Evolutionary conservation across 2,113 vertebrate genomes (phyloP).

Genomic region (Gracilinanus agilis): DNA sequence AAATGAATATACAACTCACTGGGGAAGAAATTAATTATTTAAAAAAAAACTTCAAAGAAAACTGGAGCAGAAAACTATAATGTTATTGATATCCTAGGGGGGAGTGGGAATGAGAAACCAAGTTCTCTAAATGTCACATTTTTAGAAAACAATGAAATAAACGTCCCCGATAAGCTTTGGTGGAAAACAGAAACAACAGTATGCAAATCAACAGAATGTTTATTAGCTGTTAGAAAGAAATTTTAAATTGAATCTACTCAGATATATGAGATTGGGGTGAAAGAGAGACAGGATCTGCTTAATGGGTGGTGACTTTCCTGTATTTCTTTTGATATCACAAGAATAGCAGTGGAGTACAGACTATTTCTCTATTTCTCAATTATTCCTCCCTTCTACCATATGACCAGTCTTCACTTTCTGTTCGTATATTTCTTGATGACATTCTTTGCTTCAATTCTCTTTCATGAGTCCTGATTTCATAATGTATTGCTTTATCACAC

Average conservation of each 20-base stretch:
- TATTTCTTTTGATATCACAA: background rate
- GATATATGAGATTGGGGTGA: background rate
- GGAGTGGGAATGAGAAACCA: background rate
- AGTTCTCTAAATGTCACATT: background rate
- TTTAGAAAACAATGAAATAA: background rate
- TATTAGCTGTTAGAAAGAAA: background rate
- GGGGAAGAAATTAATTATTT: background rate
- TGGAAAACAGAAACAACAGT: background rate
- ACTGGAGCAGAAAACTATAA: background rate
- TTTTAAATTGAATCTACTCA: background rate
- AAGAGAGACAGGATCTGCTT: background rate
- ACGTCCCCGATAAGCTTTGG: background rate
- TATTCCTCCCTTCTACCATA: background rate
- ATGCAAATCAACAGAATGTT: background rate
- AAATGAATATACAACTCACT: background rate
- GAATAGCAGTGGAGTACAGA: background rate
- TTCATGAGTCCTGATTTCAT: background rate
- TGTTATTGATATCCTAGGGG: background rate
- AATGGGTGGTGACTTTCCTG: background rate
- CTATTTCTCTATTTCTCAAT: background rate
- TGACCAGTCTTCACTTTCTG: background rate
- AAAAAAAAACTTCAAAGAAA: background rate
- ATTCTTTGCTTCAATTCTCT: background rate
- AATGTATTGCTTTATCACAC: background rate
- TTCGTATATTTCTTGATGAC: background rate